Percentiles rank a stretch among this genome's conserved stretches.
These are phyloP conservation scores for Amphipyra tragopoginis DNA, from an alignment of 2,888 invertebrate species.

Conservation along the genomic window DNA sequence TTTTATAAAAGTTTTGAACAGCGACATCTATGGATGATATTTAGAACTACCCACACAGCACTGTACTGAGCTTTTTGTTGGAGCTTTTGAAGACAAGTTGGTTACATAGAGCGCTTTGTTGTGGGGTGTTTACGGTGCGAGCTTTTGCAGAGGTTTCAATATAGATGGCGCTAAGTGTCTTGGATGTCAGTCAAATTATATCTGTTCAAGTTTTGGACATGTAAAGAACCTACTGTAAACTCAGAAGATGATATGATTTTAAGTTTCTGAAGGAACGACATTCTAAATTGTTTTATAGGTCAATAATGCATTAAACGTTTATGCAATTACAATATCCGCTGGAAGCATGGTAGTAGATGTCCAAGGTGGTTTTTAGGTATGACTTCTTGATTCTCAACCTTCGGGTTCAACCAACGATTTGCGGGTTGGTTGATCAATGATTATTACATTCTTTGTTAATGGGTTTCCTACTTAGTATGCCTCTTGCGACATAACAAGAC, in stretches of 20 bases:
- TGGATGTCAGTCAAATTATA: neutral
- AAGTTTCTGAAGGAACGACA: neutral
- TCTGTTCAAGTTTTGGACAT: neutral
- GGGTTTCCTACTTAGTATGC: neutral
- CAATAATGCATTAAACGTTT: too few relatives aligned
- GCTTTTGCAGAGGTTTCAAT: neutral
- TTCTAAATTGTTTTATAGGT: neutral
- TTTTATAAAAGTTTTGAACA: neutral
- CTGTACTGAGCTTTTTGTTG: neutral
- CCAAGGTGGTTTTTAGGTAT: neutral
- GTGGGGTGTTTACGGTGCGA: neutral
- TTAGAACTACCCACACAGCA: neutral
- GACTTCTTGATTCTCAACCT: neutral
- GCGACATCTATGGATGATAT: conserved; percentile 39
- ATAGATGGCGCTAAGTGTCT: conserved; percentile 43
- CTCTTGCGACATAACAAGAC: conserved; percentile 7
- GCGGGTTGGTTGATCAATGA: too few relatives aligned
- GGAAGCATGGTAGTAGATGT: too few relatives aligned
- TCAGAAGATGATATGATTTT: too few relatives aligned
- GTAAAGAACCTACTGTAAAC: too few relatives aligned
- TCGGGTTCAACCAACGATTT: too few relatives aligned
- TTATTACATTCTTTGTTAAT: neutral
- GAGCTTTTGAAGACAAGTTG: conserved; percentile 25
- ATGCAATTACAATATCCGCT: too few relatives aligned
- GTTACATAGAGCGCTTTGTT: conserved; percentile 4